A percentile compares a stretch with the other conserved stretches of the same genome.
These are phyloP conservation scores for Sarcophaga variegata DNA, from an alignment of 2,888 invertebrate species.

Conservation along the genomic window DNA sequence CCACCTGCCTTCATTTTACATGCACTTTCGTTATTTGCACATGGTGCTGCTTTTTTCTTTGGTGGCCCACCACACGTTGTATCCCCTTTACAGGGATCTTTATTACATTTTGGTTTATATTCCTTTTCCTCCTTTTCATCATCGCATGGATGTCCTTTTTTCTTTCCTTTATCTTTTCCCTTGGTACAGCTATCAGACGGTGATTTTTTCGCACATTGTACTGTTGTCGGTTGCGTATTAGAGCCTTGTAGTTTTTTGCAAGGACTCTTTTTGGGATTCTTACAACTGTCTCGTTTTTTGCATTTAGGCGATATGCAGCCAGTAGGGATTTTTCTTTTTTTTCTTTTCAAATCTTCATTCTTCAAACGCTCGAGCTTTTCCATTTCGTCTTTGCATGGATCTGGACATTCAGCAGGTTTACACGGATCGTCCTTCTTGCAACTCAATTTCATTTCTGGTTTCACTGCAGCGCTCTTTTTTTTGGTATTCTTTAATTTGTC, in stretches of 20 bases:
- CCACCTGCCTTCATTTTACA: too few species aligned
- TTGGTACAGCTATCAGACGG: background rate
- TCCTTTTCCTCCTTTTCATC: constrained; percentile 25
- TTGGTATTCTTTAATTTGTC: background rate
- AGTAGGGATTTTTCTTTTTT: constrained; percentile 2
- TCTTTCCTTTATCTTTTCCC: background rate
- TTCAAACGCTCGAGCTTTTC: constrained; percentile 14
- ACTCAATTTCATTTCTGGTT: background rate
- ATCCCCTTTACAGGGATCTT: constrained; percentile 46
- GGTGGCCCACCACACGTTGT: background rate
- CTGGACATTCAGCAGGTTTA: constrained; percentile 15
- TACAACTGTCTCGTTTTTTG: constrained; percentile 38
- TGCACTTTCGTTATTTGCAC: background rate
- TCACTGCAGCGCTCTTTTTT: too few species aligned
- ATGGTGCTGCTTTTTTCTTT: background rate
- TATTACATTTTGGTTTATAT: constrained; percentile 61
- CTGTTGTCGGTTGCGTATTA: background rate
- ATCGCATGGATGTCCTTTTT: background rate
- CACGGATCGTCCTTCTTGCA: constrained; percentile 35
- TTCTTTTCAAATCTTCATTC: constrained; percentile 6
- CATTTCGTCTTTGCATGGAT: constrained; percentile 32
- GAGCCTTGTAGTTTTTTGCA: background rate
- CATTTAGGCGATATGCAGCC: constrained; percentile 47
- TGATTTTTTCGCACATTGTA: background rate
- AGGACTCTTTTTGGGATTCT: background rate